Percentiles rank a stretch among this genome's conserved stretches.
These are phyloP conservation scores for Drosophila cognata DNA, from an alignment of 2,888 invertebrate species.

Conservation along the genomic window DNA sequence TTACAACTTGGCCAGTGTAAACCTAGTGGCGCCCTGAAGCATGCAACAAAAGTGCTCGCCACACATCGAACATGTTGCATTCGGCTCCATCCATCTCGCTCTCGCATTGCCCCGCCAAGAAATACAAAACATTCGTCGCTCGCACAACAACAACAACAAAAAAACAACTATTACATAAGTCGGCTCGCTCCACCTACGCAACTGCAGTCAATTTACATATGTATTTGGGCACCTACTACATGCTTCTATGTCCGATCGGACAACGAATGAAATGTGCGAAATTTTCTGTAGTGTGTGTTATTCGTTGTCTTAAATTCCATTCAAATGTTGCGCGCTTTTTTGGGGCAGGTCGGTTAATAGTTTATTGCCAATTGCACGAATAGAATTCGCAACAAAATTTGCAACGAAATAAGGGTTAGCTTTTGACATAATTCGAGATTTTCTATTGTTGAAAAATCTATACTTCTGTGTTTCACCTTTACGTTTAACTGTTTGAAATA, in stretches of 20 bases:
- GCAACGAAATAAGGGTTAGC: not conserved
- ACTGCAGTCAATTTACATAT: conserved; percentile 38
- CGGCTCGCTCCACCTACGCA: conserved; percentile 71
- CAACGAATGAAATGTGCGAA: conserved; percentile 69
- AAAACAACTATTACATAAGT: conserved; percentile 75
- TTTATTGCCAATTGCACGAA: conserved; percentile 9
- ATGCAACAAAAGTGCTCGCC: conserved; percentile 38
- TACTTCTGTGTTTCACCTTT: not conserved
- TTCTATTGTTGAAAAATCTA: not conserved
- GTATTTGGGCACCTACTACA: conserved; percentile 16
- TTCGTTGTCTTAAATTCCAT: conserved; percentile 41
- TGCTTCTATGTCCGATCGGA: conserved; percentile 41
- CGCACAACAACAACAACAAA: conserved; percentile 63
- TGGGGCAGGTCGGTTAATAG: conserved; percentile 26
- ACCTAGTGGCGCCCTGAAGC: conserved; percentile 60
- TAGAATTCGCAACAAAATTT: not conserved
- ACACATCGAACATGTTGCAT: conserved; percentile 73
- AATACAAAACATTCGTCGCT: conserved; percentile 23
- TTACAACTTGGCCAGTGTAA: conserved; percentile 70
- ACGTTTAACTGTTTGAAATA: not conserved
- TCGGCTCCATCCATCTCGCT: conserved; percentile 50
- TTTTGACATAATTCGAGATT: not conserved
- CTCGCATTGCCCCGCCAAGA: conserved; percentile 57
- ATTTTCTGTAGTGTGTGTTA: conserved; percentile 34
- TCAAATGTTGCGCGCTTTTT: conserved; percentile 45